Percentiles rank a stretch among this genome's conserved stretches.
phyloP scores from a whole-genome alignment of 2,888 invertebrate species.

The Protonemura montana region DNA sequence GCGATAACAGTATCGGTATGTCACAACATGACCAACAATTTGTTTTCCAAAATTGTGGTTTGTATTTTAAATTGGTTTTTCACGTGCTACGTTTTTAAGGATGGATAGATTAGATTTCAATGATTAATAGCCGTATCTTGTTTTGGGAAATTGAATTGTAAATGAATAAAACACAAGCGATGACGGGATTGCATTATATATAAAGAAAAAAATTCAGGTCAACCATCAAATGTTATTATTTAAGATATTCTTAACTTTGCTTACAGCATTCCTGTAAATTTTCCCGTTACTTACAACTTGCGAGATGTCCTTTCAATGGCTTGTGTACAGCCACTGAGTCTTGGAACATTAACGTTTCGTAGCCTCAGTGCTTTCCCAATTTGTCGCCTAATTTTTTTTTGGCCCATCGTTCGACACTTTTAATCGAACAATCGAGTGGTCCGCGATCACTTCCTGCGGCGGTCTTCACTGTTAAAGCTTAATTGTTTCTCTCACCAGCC shows the following conservation, averaged over 20 bases:
- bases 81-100: not conserved
- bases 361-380: not conserved
- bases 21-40: not conserved
- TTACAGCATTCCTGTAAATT: too few species aligned
- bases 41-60: not conserved
- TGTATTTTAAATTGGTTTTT: not conserved
- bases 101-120: not conserved
- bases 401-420: not conserved
- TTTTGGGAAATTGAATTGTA: constrained; percentile 7
- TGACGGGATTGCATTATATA: not conserved
- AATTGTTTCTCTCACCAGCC: not conserved
- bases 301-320: too few species aligned
- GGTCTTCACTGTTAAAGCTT: not conserved
- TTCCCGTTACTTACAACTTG: too few species aligned
- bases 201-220: too few species aligned
- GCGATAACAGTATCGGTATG: not conserved
- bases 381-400: not conserved
- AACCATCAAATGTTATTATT: not conserved
- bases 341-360: not conserved
- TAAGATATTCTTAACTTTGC: too few species aligned
- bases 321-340: not conserved
- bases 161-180: not conserved
- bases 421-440: not conserved
- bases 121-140: not conserved
- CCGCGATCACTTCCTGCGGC: not conserved